phyloP scores from a whole-genome alignment of 1,140 invertebrate species.

The Caenorhabditis remanei region DNA sequence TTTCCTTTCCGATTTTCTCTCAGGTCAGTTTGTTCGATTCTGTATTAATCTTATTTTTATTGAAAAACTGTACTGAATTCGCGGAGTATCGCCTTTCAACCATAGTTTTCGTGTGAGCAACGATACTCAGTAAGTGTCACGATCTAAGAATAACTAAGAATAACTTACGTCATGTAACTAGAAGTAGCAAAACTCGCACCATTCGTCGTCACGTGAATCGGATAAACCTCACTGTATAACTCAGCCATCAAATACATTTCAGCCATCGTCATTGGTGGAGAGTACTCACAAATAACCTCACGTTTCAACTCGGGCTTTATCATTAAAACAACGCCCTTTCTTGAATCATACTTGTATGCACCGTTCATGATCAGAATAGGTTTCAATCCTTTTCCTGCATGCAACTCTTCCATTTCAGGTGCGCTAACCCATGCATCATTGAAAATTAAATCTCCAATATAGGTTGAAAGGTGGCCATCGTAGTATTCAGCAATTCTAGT shows the following conservation, averaged over 20 bases:
- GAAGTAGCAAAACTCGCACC: neutral
- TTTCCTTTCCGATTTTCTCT: neutral
- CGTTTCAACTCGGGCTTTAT: neutral
- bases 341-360: neutral
- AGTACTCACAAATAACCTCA: neutral
- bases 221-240: neutral
- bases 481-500: constrained; percentile 2
- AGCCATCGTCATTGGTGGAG: constrained; percentile 13
- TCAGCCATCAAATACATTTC: neutral
- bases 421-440: neutral
- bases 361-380: neutral
- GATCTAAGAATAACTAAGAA: too few relatives aligned
- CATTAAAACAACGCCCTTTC: neutral
- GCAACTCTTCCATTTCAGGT: neutral
- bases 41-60: neutral
- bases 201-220: neutral
- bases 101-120: too few relatives aligned
- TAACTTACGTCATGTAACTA: neutral
- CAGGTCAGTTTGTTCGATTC: neutral
- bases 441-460: neutral
- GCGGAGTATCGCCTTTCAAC: too few relatives aligned
- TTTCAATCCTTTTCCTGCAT: neutral
- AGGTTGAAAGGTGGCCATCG: neutral
- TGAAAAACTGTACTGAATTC: too few relatives aligned
- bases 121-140: too few relatives aligned